phyloP scores from a whole-genome alignment of 2,888 invertebrate species.

The Leptopterna dolabrata region DNA sequence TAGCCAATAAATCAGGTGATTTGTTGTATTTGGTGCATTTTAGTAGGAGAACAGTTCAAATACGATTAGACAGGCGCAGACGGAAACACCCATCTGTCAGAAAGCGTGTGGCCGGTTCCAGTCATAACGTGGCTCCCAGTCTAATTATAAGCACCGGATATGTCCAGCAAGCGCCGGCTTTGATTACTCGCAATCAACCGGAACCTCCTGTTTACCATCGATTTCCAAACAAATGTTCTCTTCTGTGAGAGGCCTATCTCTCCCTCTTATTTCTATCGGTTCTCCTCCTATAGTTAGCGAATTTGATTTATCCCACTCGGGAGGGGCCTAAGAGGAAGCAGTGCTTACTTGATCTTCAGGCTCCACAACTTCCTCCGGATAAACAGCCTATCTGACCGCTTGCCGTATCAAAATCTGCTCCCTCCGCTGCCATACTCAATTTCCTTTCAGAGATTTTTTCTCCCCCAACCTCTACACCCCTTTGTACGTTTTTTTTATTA shows the following conservation, averaged over 20 bases:
- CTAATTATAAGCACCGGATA: conserved; percentile 44
- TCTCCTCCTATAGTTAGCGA: conserved; percentile 41
- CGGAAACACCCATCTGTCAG: conserved; percentile 3
- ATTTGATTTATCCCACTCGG: conserved; percentile 48
- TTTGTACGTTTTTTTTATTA: not conserved
- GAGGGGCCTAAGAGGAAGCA: conserved; percentile 25
- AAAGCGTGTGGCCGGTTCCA: not conserved
- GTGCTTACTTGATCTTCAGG: conserved; percentile 52
- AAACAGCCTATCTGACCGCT: conserved; percentile 51
- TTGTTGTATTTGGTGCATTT: not conserved
- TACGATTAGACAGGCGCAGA: not conserved
- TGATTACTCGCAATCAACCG: conserved; percentile 39
- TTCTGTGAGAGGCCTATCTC: conserved; percentile 1
- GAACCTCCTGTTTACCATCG: conserved; percentile 37
- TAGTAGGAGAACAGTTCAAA: not conserved
- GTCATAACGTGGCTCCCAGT: not conserved
- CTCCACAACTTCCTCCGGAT: conserved; percentile 53
- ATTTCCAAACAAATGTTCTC: conserved; percentile 40
- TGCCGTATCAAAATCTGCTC: conserved; percentile 28
- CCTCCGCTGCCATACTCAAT: conserved; percentile 30
- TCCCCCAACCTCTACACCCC: not conserved
- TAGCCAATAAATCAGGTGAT: not conserved
- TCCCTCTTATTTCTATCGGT: not conserved
- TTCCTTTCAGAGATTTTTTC: conserved; percentile 46
- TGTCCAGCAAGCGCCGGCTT: conserved; percentile 32